Evolutionary conservation across 64 coral and sea anemone genomes (phyloP), one percentile per base, ranked within the genome.

Genomic region (Orbicella faveolata): DNA sequence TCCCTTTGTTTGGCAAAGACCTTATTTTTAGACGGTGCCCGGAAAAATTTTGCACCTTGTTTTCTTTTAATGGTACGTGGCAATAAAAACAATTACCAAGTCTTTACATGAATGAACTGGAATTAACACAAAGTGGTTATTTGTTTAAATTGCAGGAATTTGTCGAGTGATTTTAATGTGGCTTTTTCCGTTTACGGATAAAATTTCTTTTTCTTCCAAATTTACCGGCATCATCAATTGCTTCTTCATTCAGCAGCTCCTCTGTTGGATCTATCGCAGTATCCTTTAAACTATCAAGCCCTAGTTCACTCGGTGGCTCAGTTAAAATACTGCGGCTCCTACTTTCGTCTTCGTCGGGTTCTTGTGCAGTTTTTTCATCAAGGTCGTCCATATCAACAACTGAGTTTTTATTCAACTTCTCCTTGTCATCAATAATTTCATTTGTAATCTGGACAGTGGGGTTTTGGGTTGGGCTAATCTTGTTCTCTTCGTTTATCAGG

Each of bases 221-320:
- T 53, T 69, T 80, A 72, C 76, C 61, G 68, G 55, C 88, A 81
- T 90, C 77, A 20, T 90, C 63, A 81, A 85, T 85, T 85, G 64
- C 82, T 70, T 70, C 63, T 34, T 79, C 88, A 73, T 79, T 63
- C 39, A 90, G 61, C 25, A 55, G n/a, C 16, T 51, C n/a, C 4
- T 85, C 82, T 23, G 64, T 48, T 15, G 82, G 63, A 26, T 55
- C 82, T 23, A 70, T 52, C 0, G 36, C 36, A 23, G 36, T 19
- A 52, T 85, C 82, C 35, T 85, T 16, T 14, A 85, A 73, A 51
- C 26, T 16, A 13, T 21, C 33, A 78, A 44, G 36, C 19, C 20
- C 36, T 44, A 9, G 75, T 48, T 52, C 75, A 39, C 34, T 65
- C 1, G 18, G 34, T 11, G 0, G 17, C 16, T 48, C 36, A 36